Conservation (phyloP, 1,140 invertebrate genomes). For the Sipha flava region DNA sequence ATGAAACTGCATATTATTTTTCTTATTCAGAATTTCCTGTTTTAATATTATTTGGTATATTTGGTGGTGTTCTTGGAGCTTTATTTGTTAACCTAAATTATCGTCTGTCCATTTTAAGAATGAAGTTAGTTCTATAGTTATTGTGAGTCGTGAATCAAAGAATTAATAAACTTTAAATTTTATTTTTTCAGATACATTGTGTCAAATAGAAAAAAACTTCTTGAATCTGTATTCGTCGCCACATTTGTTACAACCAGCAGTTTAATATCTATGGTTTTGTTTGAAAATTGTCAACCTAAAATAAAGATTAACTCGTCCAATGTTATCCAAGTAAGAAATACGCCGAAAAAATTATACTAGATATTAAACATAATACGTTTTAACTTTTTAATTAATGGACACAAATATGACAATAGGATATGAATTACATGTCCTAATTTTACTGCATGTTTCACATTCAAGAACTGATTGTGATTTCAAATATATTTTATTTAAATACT, state of each 20-base stretch:
- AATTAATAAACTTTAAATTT: neutral
- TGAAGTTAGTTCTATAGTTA: conserved; percentile 1
- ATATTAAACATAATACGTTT: neutral
- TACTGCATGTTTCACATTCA: too few relatives aligned
- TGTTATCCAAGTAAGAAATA: conserved; percentile 10
- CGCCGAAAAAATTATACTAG: neutral
- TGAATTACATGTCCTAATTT: too few relatives aligned
- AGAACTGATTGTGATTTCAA: too few relatives aligned
- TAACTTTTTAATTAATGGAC: neutral
- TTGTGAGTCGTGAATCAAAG: too few relatives aligned
- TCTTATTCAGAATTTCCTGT: conserved; percentile 83
- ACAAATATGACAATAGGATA: too few relatives aligned
- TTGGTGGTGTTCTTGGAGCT: conserved; percentile 87
- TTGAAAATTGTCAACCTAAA: neutral
- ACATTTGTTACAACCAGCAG: neutral
- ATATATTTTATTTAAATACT: too few relatives aligned
- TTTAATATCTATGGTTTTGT: neutral
- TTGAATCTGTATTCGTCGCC: neutral
- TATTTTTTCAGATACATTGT: neutral
- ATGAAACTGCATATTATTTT: conserved; percentile 69
- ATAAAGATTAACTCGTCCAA: neutral
- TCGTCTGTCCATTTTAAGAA: conserved; percentile 69
- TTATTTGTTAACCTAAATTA: conserved; percentile 90
- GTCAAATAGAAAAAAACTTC: conserved; percentile 15
- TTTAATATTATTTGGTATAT: conserved; percentile 79